phyloP scores from a whole-genome alignment of 2,113 vertebrate genomes.

The Pseudorectes ferrugineus region DNA sequence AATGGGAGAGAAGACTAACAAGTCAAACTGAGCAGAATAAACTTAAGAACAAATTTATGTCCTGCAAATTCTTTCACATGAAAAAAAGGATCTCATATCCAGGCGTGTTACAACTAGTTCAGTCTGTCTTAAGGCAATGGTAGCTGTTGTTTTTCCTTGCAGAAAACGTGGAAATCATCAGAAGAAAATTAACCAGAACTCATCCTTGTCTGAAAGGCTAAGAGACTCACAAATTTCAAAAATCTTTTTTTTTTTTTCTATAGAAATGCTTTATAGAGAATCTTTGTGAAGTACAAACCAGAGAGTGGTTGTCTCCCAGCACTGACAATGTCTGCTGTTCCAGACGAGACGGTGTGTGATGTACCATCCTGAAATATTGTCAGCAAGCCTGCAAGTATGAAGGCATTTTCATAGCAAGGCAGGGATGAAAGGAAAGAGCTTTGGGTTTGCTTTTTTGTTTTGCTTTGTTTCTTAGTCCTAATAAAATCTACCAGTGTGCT shows the following conservation, averaged over 20 bases:
- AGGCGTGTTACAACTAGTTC: background rate
- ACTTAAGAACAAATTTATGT: background rate
- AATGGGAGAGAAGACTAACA: background rate
- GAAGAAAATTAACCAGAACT: constrained; percentile 57
- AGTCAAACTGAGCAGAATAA: background rate
- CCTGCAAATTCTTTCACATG: background rate
- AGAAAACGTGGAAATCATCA: constrained; percentile 48
- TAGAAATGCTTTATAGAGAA: constrained; percentile 28
- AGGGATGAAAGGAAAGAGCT: constrained; percentile 56
- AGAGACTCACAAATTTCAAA: constrained; percentile 32
- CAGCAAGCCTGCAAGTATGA: constrained; percentile 56
- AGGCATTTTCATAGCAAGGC: constrained; percentile 54
- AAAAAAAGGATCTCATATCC: background rate
- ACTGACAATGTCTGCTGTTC: constrained; percentile 61
- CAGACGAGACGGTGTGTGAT: constrained; percentile 52
- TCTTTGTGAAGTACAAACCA: constrained; percentile 53
- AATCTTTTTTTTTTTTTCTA: background rate
- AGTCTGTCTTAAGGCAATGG: constrained; percentile 46
- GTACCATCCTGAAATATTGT: constrained; percentile 63
- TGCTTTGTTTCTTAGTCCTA: constrained; percentile 47
- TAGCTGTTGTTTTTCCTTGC: constrained; percentile 26
- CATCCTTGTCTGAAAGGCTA: constrained; percentile 31
- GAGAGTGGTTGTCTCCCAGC: constrained; percentile 49
- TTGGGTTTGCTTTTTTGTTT: constrained; percentile 52
- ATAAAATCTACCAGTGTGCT: constrained; percentile 16